phyloP scores from a whole-genome alignment of 64 coral and sea anemone genomes.

The Porites lutea region DNA sequence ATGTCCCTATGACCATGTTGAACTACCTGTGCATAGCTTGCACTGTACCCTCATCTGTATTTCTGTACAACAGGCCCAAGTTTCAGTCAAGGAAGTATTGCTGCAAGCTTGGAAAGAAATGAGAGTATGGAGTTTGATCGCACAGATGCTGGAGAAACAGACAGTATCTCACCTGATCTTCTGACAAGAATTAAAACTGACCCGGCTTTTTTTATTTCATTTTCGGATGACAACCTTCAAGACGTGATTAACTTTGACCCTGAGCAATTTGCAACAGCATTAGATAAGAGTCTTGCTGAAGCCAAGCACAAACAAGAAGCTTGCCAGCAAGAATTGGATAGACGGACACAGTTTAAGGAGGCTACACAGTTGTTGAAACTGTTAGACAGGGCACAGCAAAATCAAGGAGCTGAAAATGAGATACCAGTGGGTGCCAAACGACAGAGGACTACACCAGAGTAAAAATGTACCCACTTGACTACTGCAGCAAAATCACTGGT shows the following conservation, averaged over 20 bases:
- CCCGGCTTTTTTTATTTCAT: constrained; percentile 85
- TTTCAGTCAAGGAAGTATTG: constrained; percentile 37
- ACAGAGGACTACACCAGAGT: neutral
- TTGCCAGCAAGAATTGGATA: constrained; percentile 66
- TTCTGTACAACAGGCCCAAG: neutral
- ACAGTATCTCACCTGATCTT: constrained; percentile 26
- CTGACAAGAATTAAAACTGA: constrained; percentile 69
- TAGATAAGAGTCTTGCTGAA: constrained; percentile 37
- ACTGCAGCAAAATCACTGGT: too few species aligned
- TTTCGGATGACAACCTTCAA: constrained; percentile 79
- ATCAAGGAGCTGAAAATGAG: constrained; percentile 29
- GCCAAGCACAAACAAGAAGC: constrained; percentile 56
- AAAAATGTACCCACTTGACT: neutral
- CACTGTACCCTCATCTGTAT: neutral
- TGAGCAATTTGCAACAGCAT: constrained; percentile 42
- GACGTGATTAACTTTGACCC: constrained; percentile 42
- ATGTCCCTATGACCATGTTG: too few species aligned
- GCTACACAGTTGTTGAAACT: constrained; percentile 73
- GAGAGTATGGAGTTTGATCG: constrained; percentile 80
- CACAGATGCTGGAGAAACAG: constrained; percentile 59
- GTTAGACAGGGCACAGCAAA: constrained; percentile 48
- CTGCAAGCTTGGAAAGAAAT: constrained; percentile 69
- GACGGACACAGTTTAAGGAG: constrained; percentile 59
- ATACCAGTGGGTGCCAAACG: constrained; percentile 41
- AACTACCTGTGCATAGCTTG: too few species aligned